Evolutionary conservation across 2,888 invertebrate genomes (phyloP).

Genomic region (Lutraria lutraria): DNA sequence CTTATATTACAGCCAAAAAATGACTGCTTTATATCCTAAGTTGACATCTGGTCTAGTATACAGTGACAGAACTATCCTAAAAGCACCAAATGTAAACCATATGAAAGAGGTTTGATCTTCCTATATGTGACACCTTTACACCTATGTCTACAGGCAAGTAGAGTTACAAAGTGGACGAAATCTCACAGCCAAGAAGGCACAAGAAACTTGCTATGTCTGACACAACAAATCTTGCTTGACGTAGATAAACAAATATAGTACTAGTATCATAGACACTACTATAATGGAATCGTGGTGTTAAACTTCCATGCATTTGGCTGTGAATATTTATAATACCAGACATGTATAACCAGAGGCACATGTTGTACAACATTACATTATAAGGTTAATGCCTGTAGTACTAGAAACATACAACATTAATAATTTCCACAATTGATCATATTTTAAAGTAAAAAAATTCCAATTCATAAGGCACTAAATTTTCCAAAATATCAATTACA

Average conservation of each 20-base stretch:
- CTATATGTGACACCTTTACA: not conserved
- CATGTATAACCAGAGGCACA: not conserved
- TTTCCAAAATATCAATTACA: too few relatives aligned
- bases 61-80: not conserved
- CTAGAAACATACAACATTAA: too few relatives aligned
- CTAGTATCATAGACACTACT: not conserved
- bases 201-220: constrained; percentile 1
- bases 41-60: not conserved
- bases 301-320: constrained; percentile 1
- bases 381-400: not conserved
- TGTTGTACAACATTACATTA: not conserved
- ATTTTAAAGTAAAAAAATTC: too few relatives aligned
- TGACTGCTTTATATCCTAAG: not conserved
- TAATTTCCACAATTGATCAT: too few relatives aligned
- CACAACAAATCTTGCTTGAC: constrained; percentile 4
- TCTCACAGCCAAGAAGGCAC: not conserved
- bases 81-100: not conserved
- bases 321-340: not conserved
- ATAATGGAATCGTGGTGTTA: not conserved
- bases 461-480: too few relatives aligned
- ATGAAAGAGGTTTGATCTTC: not conserved
- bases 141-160: not conserved
- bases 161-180: not conserved
- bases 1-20: not conserved
- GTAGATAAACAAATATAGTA: constrained; percentile 6